Evolutionary conservation across 2,888 invertebrate species (phyloP), one percentile per base, ranked within the genome.

Genomic region (Hemicrepidius hirtus): DNA sequence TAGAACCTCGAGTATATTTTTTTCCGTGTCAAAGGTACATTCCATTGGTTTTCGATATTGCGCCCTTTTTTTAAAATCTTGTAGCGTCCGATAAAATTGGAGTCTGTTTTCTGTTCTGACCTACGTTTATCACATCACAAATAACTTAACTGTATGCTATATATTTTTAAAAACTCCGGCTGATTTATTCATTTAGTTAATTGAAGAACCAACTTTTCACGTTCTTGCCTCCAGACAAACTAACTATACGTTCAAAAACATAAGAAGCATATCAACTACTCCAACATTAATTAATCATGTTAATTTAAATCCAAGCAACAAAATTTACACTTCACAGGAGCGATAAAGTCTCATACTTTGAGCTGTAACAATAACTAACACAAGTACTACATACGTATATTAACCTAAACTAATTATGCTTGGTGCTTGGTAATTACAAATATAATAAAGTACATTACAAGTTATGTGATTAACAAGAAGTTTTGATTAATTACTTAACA

Each of bases 391-490:
- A 35, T 16, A 57, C 37, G 20, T 2, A 24, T 24, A 24, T 10
- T 2, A 5, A 10, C 16, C 20, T 40, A 41, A 44, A 21, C 21
- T n/a, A n/a, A 60, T 41, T 60, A 60, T 21, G 60, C 16, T 21
- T 28, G 21, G 44, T 44, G 16, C 21, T 1, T 12, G 1, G n/a
- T 60, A 60, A 60, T 60, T 60, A 21, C 6, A 13, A 41, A 4
- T 24, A 4, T 24, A 44, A 28, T 60, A 24, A 44, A 28, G 28
- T 21, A 60, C 28, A 44, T 44, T 60, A 44, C 21, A 44, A 16
- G 60, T 28, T 57, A 60, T 60, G 41, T 44, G 41, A 60, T 60
- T 60, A 60, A 37, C 41, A 21, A 20, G 13, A 16, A n/a, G 9
- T 21, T 21, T 60, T 41, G 20, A 3, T 55, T 57, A 57, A 32